Percentiles rank a stretch among this genome's conserved stretches.
phyloP scores from a whole-genome alignment of 2,888 invertebrate genomes.

The Phortica magna region DNA sequence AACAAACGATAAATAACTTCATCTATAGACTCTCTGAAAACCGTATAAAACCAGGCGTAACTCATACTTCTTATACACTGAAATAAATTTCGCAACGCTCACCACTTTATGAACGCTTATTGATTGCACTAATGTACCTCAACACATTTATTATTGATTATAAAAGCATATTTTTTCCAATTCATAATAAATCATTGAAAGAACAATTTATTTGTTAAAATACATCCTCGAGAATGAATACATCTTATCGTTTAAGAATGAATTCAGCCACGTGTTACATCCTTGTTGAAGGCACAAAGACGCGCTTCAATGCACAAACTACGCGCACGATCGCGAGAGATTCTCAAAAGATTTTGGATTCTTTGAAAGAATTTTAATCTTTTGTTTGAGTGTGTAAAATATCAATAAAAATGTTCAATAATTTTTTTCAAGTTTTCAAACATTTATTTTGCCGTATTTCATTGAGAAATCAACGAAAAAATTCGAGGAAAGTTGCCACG shows the following conservation, averaged over 20 bases:
- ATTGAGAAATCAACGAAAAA: not conserved
- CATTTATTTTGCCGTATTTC: conserved; percentile 2
- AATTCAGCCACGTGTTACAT: conserved; percentile 30
- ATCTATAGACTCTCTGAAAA: no score
- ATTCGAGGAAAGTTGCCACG: not conserved
- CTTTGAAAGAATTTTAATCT: not conserved
- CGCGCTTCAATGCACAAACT: conserved; percentile 28
- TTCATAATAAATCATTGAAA: not conserved
- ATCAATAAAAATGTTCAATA: conserved; percentile 31
- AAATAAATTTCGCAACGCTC: no score
- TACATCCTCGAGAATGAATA: not conserved
- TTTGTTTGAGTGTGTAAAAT: conserved; percentile 8
- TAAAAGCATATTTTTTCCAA: not conserved
- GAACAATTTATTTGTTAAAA: not conserved
- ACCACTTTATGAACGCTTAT: no score
- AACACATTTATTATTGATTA: not conserved
- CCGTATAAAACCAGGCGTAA: no score
- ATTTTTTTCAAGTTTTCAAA: not conserved
- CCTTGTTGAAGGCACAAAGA: not conserved
- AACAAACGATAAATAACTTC: no score
- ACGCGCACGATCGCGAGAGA: conserved; percentile 20
- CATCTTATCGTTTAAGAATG: not conserved
- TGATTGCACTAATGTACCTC: not conserved
- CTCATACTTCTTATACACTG: no score
- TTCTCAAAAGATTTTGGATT: not conserved